Percentiles rank a stretch among this genome's conserved stretches.
These are phyloP conservation scores for Thera obeliscata DNA, from an alignment of 2,888 invertebrate species.

Conservation along the genomic window DNA sequence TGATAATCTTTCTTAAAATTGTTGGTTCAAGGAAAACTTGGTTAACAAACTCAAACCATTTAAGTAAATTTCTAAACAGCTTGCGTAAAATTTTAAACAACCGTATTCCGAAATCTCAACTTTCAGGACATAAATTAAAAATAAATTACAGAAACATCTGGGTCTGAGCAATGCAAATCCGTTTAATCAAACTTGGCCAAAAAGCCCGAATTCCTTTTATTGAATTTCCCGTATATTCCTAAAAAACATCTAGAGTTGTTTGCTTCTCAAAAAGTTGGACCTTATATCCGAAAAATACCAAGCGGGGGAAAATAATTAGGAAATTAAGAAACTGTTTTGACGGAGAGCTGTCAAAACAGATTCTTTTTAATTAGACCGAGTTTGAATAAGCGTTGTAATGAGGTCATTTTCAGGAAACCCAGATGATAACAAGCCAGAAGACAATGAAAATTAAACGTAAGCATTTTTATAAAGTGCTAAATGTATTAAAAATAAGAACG, in stretches of 20 bases:
- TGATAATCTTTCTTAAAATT: constrained; percentile 1
- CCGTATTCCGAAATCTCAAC: constrained; percentile 57
- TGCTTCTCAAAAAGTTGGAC: constrained; percentile 4
- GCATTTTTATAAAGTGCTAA: not conserved
- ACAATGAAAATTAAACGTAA: constrained; percentile 29
- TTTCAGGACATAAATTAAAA: constrained; percentile 79
- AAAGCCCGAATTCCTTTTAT: constrained; percentile 52
- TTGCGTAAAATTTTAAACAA: constrained; percentile 40
- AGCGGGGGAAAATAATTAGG: not conserved
- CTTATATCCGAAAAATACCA: not conserved
- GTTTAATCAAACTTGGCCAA: constrained; percentile 67
- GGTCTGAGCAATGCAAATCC: constrained; percentile 72
- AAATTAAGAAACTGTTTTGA: constrained; percentile 20
- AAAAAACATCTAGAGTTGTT: constrained; percentile 14
- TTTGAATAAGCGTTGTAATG: constrained; percentile 10
- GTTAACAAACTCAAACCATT: constrained; percentile 10
- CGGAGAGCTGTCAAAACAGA: constrained; percentile 11
- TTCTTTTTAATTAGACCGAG: constrained; percentile 16
- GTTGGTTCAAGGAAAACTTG: not conserved
- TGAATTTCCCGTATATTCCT: constrained; percentile 47
- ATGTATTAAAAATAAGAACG: not conserved
- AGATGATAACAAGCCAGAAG: constrained; percentile 21
- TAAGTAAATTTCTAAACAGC: constrained; percentile 28
- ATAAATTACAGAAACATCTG: constrained; percentile 77
- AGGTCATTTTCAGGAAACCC: constrained; percentile 31